phyloP scores from a whole-genome alignment of 2,797 vertebrate species.

The Botia almorhae region DNA sequence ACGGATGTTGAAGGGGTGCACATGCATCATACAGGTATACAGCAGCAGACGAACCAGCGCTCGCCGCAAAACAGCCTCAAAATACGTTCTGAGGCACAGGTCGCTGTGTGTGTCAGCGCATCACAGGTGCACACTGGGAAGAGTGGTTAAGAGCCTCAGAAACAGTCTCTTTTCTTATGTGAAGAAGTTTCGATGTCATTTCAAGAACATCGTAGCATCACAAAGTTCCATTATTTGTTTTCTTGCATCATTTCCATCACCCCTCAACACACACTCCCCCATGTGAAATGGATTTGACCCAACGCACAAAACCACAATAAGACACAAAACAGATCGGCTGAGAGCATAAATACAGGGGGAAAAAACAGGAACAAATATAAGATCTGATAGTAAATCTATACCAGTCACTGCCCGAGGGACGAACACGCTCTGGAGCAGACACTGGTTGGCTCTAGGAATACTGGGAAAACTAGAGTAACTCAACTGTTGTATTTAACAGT shows the following conservation, averaged over 20 bases:
- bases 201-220: not conserved
- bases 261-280: not conserved
- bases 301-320: conserved; percentile 26
- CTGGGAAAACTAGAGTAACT: too few relatives aligned
- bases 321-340: conserved; percentile 30
- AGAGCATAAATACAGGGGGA: conserved; percentile 7
- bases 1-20: conserved; percentile 57
- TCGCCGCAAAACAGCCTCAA: conserved; percentile 47
- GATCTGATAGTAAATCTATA: conserved; percentile 21
- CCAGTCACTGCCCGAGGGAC: conserved; percentile 11
- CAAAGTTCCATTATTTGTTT: not conserved
- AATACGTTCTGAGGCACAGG: conserved; percentile 26
- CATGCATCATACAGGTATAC: conserved; percentile 60
- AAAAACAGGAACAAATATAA: conserved; percentile 5
- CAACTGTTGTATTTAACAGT: not conserved
- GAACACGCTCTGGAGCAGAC: conserved; percentile 4
- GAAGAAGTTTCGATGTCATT: too few relatives aligned
- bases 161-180: conserved; percentile 42
- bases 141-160: conserved; percentile 50
- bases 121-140: conserved; percentile 55
- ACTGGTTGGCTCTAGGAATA: not conserved
- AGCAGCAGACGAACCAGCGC: conserved; percentile 11
- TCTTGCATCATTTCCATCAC: not conserved
- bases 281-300: conserved; percentile 25
- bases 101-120: conserved; percentile 15